Conservation (phyloP, 1,140 invertebrate species). For the Riptortus pedestris region DNA sequence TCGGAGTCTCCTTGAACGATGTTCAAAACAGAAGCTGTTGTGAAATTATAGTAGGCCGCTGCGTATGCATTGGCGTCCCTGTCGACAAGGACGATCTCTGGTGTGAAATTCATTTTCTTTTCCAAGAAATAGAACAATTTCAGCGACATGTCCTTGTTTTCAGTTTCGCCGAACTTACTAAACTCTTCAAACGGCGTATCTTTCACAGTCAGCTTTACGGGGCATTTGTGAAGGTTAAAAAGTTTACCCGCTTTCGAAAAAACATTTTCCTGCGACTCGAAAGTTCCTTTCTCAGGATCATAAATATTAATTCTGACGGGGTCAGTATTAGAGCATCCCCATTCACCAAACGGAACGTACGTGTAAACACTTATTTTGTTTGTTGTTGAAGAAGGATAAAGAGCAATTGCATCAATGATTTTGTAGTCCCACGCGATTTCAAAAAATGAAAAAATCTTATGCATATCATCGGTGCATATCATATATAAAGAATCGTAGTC, state of each 20-base stretch:
- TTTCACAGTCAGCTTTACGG: slow-evolving; percentile 26
- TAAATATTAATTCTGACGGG: slow-evolving; percentile 31
- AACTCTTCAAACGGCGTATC: background rate
- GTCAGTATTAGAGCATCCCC: slow-evolving; percentile 29
- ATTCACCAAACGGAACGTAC: slow-evolving; percentile 30
- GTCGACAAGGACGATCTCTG: slow-evolving; percentile 23
- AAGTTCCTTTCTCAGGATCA: slow-evolving; percentile 20
- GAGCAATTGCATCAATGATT: slow-evolving; percentile 31
- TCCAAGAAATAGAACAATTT: slow-evolving; percentile 30
- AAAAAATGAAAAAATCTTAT: slow-evolving; percentile 25
- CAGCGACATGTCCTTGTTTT: slow-evolving; percentile 21
- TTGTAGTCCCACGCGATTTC: slow-evolving; percentile 32
- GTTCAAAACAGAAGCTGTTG: slow-evolving; percentile 20
- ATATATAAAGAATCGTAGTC: slow-evolving; percentile 23
- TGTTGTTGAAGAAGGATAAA: slow-evolving; percentile 28
- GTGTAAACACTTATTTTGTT: slow-evolving; percentile 30
- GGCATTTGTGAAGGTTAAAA: slow-evolving; percentile 29
- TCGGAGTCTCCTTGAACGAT: slow-evolving; percentile 26
- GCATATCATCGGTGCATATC: slow-evolving; percentile 19
- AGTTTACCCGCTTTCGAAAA: slow-evolving; percentile 30
- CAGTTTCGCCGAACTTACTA: background rate
- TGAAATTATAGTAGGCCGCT: slow-evolving; percentile 28
- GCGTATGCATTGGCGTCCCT: slow-evolving; percentile 26
- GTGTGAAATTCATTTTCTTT: slow-evolving; percentile 31
- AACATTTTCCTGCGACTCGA: slow-evolving; percentile 24